Evolutionary conservation across 2,888 invertebrate genomes (phyloP).

Genomic region (Apocheima hispidaria): DNA sequence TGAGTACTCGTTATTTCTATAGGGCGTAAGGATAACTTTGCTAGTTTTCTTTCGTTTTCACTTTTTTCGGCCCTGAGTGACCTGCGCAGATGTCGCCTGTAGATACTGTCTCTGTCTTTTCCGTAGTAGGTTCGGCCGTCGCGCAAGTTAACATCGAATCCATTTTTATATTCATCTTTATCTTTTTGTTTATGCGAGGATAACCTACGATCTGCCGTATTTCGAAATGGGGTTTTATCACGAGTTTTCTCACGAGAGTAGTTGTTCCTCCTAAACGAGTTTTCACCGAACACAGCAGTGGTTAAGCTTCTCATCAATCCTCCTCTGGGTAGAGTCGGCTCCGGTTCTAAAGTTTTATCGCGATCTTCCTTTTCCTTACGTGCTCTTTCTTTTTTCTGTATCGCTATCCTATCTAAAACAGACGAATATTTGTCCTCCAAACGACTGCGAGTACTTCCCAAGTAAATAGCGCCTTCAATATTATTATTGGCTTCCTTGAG

Average conservation of each 20-base stretch:
- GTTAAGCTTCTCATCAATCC: conserved; percentile 90
- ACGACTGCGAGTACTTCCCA: conserved; percentile 88
- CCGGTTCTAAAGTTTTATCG: conserved; percentile 91
- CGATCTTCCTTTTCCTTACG: conserved; percentile 84
- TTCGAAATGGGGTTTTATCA: conserved; percentile 89
- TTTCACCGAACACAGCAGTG: conserved; percentile 90
- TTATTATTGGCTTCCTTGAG: conserved; percentile 81
- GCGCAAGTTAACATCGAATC: conserved; percentile 65
- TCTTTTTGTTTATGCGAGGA: conserved; percentile 72
- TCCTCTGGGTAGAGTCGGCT: conserved; percentile 71
- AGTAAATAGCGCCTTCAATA: conserved; percentile 68
- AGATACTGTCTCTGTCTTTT: conserved; percentile 82
- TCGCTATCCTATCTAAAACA: conserved; percentile 90
- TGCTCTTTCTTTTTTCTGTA: conserved; percentile 84
- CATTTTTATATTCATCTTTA: conserved; percentile 73
- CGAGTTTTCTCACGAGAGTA: conserved; percentile 87
- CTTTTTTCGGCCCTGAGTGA: conserved; percentile 88
- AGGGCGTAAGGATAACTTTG: conserved; percentile 83
- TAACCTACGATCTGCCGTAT: conserved; percentile 76
- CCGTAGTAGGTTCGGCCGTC: conserved; percentile 65
- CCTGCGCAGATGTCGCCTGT: conserved; percentile 83
- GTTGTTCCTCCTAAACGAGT: conserved; percentile 78
- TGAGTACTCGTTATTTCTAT: conserved; percentile 81
- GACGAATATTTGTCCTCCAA: conserved; percentile 93
- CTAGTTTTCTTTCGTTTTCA: conserved; percentile 83